Conservation (phyloP, 92 coral and sea anemone genomes). For the Anthopleura xanthogrammica region DNA sequence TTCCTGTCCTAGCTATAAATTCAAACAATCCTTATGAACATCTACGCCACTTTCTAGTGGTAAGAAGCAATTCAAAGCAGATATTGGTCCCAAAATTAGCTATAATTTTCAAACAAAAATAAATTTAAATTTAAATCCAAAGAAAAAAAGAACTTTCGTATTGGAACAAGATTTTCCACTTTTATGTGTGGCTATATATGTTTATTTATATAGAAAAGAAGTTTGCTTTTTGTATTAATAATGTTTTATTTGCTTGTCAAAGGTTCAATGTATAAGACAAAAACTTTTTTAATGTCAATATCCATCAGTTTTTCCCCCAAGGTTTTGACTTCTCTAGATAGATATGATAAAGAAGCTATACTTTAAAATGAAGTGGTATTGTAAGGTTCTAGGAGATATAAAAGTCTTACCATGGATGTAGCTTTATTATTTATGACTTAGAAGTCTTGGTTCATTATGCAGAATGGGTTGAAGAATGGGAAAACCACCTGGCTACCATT, state of each 20-base stretch:
- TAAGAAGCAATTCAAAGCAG: neutral
- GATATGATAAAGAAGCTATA: neutral
- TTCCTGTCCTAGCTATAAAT: neutral
- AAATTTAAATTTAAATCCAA: too few species aligned
- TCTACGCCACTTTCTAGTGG: neutral
- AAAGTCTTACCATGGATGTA: neutral
- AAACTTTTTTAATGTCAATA: neutral
- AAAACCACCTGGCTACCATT: neutral
- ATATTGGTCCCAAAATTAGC: neutral
- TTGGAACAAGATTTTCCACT: too few species aligned
- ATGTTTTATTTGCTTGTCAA: neutral
- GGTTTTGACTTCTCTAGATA: neutral
- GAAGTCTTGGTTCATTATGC: slow-evolving; percentile 9
- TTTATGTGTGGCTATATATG: too few species aligned
- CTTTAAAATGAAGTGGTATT: neutral
- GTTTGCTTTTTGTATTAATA: too few species aligned
- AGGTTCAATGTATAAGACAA: neutral
- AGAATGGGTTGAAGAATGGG: neutral
- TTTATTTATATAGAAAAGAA: too few species aligned
- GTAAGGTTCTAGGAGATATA: neutral
- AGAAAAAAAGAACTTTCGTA: too few species aligned
- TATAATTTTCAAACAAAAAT: too few species aligned
- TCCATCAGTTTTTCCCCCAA: neutral
- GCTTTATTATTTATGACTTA: slow-evolving; percentile 6
- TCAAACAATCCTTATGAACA: neutral